phyloP scores from a whole-genome alignment of 2,888 invertebrate genomes.

The Tetropium fuscum region DNA sequence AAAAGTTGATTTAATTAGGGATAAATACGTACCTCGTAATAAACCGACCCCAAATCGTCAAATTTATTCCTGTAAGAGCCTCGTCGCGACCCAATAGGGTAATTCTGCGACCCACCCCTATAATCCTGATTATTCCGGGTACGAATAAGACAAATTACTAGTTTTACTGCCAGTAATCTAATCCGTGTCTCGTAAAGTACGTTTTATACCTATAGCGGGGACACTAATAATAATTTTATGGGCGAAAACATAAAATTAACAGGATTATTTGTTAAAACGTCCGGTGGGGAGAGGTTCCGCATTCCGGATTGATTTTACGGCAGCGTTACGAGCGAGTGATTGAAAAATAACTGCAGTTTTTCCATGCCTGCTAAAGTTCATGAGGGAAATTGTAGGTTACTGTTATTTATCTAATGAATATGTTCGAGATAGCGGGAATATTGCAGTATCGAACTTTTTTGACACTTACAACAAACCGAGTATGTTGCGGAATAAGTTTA shows the following conservation, averaged over 20 bases:
- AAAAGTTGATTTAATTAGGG: no score
- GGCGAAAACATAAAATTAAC: conserved; percentile 2
- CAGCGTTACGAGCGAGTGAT: background rate
- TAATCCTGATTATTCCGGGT: background rate
- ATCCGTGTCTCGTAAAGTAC: conserved; percentile 14
- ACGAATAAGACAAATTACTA: background rate
- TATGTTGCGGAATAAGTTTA: no score
- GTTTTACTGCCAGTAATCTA: conserved; percentile 18
- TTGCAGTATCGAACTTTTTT: no score
- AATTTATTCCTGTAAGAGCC: background rate
- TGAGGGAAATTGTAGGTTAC: no score
- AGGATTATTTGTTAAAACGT: conserved; percentile 17
- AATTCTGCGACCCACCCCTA: background rate
- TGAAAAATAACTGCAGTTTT: background rate
- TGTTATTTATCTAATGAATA: no score
- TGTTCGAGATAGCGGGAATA: no score
- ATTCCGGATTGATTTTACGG: background rate
- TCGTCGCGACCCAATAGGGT: background rate
- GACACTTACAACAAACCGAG: no score
- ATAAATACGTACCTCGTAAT: no score
- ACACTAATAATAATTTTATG: conserved; percentile 23
- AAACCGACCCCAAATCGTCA: no score
- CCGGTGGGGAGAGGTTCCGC: conserved; percentile 1
- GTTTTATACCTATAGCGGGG: background rate
- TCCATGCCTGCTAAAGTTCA: no score